Percentiles rank a stretch among this genome's conserved stretches.
phyloP scores from a whole-genome alignment of 1,140 invertebrate species.

The Leptopilina clavipes region DNA sequence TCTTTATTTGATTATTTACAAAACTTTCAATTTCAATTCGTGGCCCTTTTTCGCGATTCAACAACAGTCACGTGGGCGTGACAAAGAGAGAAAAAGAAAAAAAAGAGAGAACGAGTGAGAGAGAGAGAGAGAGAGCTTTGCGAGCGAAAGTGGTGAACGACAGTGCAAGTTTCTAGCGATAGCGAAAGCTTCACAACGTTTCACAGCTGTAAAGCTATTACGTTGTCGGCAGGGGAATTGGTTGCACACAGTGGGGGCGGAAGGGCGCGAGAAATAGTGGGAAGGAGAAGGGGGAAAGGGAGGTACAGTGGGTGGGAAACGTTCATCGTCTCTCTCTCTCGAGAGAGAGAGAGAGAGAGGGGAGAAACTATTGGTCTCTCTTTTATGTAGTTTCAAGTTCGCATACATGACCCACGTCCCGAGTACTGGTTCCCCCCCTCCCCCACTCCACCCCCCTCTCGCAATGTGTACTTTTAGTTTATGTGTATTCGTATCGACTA shows the following conservation, averaged over 20 bases:
- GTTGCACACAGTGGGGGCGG: neutral
- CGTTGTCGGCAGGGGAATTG: conserved; percentile 52
- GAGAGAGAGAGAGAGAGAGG: conserved; percentile 35
- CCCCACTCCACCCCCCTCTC: no score
- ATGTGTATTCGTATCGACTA: conserved; percentile 24
- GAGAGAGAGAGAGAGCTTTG: conserved; percentile 28
- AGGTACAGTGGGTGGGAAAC: conserved; percentile 39
- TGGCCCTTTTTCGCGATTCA: neutral
- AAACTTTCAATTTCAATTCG: conserved; percentile 27
- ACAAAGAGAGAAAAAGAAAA: neutral
- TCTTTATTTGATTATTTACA: no score
- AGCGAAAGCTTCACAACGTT: conserved; percentile 69
- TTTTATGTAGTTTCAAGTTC: conserved; percentile 44
- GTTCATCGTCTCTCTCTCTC: conserved; percentile 29
- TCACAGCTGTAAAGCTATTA: conserved; percentile 69
- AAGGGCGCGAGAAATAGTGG: conserved; percentile 5
- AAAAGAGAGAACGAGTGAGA: no score
- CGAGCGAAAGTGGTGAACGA: conserved; percentile 63
- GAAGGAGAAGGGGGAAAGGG: neutral
- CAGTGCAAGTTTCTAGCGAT: conserved; percentile 70
- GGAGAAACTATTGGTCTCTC: conserved; percentile 46
- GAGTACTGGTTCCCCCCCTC: conserved; percentile 14
- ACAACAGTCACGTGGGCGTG: conserved; percentile 36
- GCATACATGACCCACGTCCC: conserved; percentile 41
- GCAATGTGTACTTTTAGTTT: neutral